These are phyloP conservation scores for Hippocampus mohnikei DNA, from an alignment of 2,113 vertebrate species.

Conservation along the genomic window DNA sequence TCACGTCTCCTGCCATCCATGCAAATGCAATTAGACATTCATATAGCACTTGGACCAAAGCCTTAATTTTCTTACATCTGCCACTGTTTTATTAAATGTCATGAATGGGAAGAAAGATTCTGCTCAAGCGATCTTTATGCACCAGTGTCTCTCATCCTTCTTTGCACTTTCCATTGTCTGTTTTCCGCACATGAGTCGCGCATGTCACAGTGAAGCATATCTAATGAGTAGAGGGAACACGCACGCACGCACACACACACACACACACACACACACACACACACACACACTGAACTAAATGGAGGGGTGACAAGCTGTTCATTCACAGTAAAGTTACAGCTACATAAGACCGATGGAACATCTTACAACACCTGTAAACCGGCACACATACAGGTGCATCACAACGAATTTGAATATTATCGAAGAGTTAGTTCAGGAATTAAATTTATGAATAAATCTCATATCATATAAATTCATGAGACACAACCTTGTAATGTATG, in stretches of 20 bases:
- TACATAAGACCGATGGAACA: conserved; percentile 35
- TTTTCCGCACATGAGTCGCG: not conserved
- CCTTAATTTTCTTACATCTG: not conserved
- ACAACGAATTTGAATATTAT: not conserved
- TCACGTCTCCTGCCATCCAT: not conserved
- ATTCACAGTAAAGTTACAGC: conserved; percentile 25
- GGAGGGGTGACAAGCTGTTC: conserved; percentile 40
- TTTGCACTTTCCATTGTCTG: not conserved
- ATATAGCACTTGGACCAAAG: not conserved
- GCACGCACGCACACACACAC: not conserved
- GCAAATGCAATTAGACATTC: not conserved
- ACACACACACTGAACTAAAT: conserved; percentile 6
- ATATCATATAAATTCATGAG: not conserved
- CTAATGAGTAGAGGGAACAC: conserved; percentile 2
- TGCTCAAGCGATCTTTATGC: not conserved
- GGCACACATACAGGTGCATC: not conserved
- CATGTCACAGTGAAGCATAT: not conserved
- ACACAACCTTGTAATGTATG: not conserved
- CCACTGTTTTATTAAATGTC: not conserved
- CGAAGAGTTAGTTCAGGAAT: too few relatives aligned
- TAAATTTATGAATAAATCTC: not conserved
- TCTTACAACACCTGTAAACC: not conserved
- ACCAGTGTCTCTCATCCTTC: not conserved
- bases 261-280: not conserved
- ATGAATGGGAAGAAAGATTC: not conserved